Conservation (phyloP, 2,797 vertebrate genomes). For the Enoplosus armatus region DNA sequence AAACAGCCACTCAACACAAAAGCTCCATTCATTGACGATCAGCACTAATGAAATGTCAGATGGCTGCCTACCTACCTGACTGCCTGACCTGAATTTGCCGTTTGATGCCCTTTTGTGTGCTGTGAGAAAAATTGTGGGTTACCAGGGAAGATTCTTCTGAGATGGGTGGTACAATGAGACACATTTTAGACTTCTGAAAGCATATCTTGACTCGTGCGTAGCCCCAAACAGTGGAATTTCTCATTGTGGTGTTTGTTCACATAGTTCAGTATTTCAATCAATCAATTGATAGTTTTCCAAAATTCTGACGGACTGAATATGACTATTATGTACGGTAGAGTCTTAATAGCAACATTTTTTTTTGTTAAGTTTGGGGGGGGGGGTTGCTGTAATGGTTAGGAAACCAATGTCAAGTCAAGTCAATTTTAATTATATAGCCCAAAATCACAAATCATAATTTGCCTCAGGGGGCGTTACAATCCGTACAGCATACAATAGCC, state of each 20-base stretch:
- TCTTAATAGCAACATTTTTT: background rate
- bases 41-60: conserved; percentile 62
- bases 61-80: conserved; percentile 44
- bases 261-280: background rate
- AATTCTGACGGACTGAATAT: background rate
- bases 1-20: conserved; percentile 45
- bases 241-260: background rate
- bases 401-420: no score
- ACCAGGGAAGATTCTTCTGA: conserved; percentile 19
- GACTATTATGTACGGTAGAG: background rate
- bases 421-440: no score
- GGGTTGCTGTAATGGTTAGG: no score
- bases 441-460: no score
- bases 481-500: no score
- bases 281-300: background rate
- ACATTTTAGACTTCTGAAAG: conserved; percentile 9
- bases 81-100: conserved; percentile 55
- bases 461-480: no score
- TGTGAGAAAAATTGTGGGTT: conserved; percentile 44
- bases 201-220: background rate
- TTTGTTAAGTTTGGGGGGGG: no score
- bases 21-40: conserved; percentile 48
- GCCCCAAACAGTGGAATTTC: background rate
- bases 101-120: conserved; percentile 52
- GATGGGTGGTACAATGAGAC: background rate